Evolutionary conservation across 1,140 invertebrate species (phyloP).

Genomic region (Laupala kohalensis): DNA sequence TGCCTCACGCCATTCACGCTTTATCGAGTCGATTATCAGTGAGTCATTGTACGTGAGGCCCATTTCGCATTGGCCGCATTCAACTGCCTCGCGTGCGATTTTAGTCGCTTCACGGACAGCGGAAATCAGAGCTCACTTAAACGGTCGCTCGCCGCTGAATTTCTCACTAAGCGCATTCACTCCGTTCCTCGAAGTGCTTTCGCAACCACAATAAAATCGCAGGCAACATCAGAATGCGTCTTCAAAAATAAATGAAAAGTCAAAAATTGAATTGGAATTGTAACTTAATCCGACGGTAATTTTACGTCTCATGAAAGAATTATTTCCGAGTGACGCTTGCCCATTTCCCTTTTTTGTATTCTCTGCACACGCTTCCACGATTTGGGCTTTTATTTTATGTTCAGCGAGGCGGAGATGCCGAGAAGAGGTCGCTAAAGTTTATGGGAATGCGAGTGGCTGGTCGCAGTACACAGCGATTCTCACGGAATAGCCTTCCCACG

Average conservation of each 20-base stretch:
- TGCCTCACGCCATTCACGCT: neutral
- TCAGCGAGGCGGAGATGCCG: neutral
- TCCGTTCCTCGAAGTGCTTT: too few species aligned
- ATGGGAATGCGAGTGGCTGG: neutral
- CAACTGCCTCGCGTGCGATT: neutral
- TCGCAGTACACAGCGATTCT: neutral
- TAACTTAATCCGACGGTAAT: neutral
- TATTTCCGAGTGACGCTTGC: neutral
- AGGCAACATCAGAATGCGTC: too few species aligned
- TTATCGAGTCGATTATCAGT: neutral
- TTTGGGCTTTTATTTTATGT: neutral
- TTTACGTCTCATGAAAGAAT: neutral
- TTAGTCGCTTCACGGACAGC: neutral
- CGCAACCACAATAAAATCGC: too few species aligned
- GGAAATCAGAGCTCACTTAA: too few species aligned
- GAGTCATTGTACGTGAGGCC: neutral
- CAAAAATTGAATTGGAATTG: too few species aligned
- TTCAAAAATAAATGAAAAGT: too few species aligned
- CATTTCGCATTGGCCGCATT: neutral
- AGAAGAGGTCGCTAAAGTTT: neutral
- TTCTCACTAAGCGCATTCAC: too few species aligned
- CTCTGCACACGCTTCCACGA: neutral
- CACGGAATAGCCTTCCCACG: neutral
- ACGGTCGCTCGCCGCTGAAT: too few species aligned
- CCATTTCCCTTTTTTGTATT: neutral